Evolutionary conservation across 2,797 vertebrate species (phyloP), one percentile per base, ranked within the genome.

Genomic region (Hydrocynus forskahlii): DNA sequence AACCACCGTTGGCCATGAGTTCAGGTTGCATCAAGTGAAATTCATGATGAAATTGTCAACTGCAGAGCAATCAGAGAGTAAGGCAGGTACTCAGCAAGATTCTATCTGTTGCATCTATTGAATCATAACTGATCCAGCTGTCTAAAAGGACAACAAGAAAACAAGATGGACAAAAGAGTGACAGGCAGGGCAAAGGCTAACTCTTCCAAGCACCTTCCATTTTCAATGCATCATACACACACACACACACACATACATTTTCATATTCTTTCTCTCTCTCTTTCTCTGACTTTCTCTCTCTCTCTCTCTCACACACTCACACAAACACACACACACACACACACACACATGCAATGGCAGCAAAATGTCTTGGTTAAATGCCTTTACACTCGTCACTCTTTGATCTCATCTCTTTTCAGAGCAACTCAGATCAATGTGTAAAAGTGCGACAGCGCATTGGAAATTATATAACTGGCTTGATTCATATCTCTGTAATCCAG

Each of bases 11-110:
- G 48, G 75, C 45, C 38, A 48, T 25, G 21, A 68, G 59, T 25
- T 43, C 35, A 80, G 35, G 70, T 74, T 62, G 25, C 76, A 78
- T 52, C 40, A 75, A 68, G 48, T 35, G 7, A 69, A 76, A 52
- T 45, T 62, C 35, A 80, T 84, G 80, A 88, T 79, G 83, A 86
- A 88, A 88, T 83, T 70, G 74, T 83, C 68, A 82, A 78, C 76
- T 80, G 69, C 66, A 64, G 76, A 80, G 81, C 80, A 87, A 84
- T 81, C 75, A 80, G 48, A 54, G 59, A 79, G 45, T 21, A 60
- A 81, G 76, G 21, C 25, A 12, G 3, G 29, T 40, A 16, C 29
- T 21, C 50, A 13, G 12, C 13, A 52, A 23, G 48, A 23, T n/a
- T 50, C 64, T 43, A 48, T 70, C 50, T 48, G 63, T 71, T 75